Percentiles rank a stretch among this genome's conserved stretches.
Conservation (phyloP, 2,113 vertebrate species). For the Heloderma charlesbogerti region DNA sequence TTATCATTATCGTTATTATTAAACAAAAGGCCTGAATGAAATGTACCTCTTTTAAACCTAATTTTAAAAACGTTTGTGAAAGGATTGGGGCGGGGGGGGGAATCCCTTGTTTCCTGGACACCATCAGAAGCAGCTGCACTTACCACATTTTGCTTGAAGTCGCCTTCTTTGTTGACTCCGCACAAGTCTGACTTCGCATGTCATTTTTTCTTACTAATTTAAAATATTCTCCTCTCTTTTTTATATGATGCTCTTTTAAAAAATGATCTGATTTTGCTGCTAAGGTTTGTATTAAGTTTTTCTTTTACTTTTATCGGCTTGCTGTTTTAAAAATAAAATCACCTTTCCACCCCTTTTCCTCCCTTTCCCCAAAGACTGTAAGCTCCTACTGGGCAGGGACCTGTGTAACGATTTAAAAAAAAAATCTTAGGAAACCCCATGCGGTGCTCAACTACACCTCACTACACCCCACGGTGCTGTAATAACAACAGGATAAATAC, state of each 20-base stretch:
- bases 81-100: background rate
- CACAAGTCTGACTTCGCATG: background rate
- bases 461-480: background rate
- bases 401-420: background rate
- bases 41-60: background rate
- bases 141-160: background rate
- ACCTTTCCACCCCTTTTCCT: background rate
- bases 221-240: background rate
- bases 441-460: background rate
- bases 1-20: background rate
- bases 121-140: background rate
- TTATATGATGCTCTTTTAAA: background rate
- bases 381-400: background rate
- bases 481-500: background rate
- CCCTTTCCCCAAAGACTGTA: background rate
- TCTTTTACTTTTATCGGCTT: background rate
- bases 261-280: background rate
- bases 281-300: background rate
- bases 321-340: background rate
- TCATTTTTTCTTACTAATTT: background rate
- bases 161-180: background rate
- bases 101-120: background rate
- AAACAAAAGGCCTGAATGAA: background rate
- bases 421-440: background rate
- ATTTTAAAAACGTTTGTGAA: background rate